Evolutionary conservation across 2,888 invertebrate species (phyloP).

Genomic region (Perithous albicinctus): DNA sequence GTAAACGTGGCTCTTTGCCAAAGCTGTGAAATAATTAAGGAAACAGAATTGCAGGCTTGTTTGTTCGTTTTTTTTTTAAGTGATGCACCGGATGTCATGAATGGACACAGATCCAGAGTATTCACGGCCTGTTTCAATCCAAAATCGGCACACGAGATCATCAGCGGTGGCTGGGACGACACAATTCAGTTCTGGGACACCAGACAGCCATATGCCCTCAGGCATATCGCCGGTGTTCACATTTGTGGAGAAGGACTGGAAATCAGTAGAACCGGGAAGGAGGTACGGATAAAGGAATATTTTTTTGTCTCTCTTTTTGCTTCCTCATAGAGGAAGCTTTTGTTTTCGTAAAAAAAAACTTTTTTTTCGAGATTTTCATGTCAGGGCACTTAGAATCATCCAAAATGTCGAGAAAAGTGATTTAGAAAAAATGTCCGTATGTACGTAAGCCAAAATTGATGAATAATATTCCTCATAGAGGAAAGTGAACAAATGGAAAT

Average conservation of each 20-base stretch:
- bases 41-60: too few relatives aligned
- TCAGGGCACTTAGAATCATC: too few relatives aligned
- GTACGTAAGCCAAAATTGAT: too few relatives aligned
- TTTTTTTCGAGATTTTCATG: too few relatives aligned
- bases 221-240: constrained; percentile 87
- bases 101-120: constrained; percentile 88
- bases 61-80: constrained; percentile 78
- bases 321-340: too few relatives aligned
- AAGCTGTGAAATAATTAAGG: too few relatives aligned
- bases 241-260: constrained; percentile 89
- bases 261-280: constrained; percentile 88
- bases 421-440: too few relatives aligned
- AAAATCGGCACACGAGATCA: constrained; percentile 87
- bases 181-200: constrained; percentile 89
- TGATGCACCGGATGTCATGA: constrained; percentile 84
- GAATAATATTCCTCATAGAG: too few relatives aligned
- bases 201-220: constrained; percentile 87
- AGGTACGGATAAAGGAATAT: constrained; percentile 83
- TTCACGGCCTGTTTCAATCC: constrained; percentile 89
- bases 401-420: too few relatives aligned
- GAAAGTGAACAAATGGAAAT: too few relatives aligned
- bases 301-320: constrained; percentile 21
- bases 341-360: too few relatives aligned
- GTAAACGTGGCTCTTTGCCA: too few relatives aligned
- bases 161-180: constrained; percentile 90